These are phyloP conservation scores for Papilio machaon DNA, from an alignment of 1,140 invertebrate genomes.

Conservation along the genomic window DNA sequence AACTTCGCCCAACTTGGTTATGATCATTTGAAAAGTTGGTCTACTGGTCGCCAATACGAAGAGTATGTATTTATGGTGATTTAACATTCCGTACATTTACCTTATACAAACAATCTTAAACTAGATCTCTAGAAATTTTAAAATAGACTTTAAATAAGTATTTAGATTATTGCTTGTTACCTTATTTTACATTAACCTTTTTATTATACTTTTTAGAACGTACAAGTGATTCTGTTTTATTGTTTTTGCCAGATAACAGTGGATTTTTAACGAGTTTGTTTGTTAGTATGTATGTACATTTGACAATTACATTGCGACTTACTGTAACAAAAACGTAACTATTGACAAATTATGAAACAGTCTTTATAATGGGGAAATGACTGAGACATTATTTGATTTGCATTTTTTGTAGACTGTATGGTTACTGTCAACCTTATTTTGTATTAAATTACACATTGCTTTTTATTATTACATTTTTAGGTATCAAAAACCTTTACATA, in stretches of 20 bases:
- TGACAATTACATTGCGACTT: not conserved
- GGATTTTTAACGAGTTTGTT: not conserved
- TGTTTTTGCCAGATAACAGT: not conserved
- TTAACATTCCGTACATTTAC: constrained; percentile 27
- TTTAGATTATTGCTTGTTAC: not conserved
- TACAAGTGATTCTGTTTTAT: not conserved
- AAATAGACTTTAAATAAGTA: constrained; percentile 1
- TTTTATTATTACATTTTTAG: too few relatives aligned
- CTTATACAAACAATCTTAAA: constrained; percentile 15
- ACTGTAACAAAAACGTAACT: not conserved
- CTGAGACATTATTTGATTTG: too few relatives aligned
- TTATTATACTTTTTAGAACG: not conserved
- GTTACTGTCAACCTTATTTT: too few relatives aligned
- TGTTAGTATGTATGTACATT: not conserved
- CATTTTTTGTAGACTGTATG: too few relatives aligned
- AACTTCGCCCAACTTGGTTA: constrained; percentile 1
- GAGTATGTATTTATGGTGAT: constrained; percentile 22
- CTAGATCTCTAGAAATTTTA: not conserved
- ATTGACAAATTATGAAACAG: too few relatives aligned
- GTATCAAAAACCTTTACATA: not conserved
- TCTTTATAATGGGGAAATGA: too few relatives aligned
- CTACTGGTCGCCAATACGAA: not conserved
- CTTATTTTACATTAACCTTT: not conserved
- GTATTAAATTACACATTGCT: too few relatives aligned
- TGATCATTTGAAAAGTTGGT: not conserved